These are phyloP conservation scores for Bimastos eiseni DNA, from an alignment of 2,888 invertebrate species.

Conservation along the genomic window DNA sequence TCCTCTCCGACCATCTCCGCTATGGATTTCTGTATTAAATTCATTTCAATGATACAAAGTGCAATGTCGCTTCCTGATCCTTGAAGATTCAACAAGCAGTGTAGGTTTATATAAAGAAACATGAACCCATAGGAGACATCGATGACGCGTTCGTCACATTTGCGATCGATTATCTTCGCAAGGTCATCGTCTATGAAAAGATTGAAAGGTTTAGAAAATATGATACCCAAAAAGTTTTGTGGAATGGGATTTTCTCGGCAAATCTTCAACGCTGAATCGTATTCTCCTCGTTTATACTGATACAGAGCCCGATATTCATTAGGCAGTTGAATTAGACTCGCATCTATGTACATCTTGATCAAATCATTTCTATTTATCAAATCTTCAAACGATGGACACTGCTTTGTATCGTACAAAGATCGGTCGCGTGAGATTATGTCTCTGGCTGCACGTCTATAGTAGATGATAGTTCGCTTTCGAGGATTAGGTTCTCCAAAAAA, in stretches of 20 bases:
- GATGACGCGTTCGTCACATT: not conserved
- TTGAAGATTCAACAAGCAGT: not conserved
- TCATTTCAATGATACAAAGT: not conserved
- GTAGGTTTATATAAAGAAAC: not conserved
- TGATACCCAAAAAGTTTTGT: not conserved
- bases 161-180: not conserved
- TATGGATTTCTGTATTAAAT: no score
- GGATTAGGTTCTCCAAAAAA: not conserved
- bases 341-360: not conserved
- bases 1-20: no score
- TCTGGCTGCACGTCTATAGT: not conserved
- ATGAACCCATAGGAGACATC: not conserved
- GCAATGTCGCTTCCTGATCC: not conserved
- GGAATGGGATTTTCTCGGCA: not conserved
- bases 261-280: not conserved
- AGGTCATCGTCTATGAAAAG: not conserved
- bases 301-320: not conserved
- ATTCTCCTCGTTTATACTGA: not conserved
- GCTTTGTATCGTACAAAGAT: not conserved
- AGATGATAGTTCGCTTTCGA: not conserved
- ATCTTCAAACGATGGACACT: not conserved
- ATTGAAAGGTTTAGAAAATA: not conserved
- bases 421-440: not conserved
- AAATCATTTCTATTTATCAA: not conserved
- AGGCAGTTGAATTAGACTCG: not conserved